phyloP scores from a whole-genome alignment of 1,140 invertebrate species.

The Pentalonia nigronervosa region DNA sequence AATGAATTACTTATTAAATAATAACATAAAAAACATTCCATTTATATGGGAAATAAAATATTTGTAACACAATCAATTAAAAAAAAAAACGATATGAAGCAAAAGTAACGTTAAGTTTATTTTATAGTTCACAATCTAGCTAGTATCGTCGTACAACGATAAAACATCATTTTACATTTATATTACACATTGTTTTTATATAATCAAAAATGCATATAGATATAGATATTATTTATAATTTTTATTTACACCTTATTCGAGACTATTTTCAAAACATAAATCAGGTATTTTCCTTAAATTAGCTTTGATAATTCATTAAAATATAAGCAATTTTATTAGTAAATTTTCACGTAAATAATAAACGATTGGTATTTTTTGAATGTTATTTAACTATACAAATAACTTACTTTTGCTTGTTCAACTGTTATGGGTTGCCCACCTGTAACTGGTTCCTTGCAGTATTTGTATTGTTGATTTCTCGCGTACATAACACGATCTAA shows the following conservation, averaged over 20 bases:
- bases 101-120: background rate
- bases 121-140: background rate
- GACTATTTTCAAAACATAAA: no score
- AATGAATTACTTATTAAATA: background rate
- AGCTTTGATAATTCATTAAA: no score
- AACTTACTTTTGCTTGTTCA: conserved; percentile 72
- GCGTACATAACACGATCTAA: conserved; percentile 67
- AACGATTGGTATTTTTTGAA: no score
- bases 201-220: no score
- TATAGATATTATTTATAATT: no score
- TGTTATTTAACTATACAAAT: background rate
- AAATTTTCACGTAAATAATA: no score
- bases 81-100: background rate
- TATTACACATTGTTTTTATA: no score
- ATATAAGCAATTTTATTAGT: no score
- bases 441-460: conserved; percentile 64
- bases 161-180: no score
- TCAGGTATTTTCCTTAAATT: no score
- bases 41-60: background rate
- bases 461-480: conserved; percentile 64
- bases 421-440: conserved; percentile 74
- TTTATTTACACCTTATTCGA: no score
- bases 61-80: background rate
- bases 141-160: no score
- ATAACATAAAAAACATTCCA: background rate